Base-by-base conservation (phyloP, 2,797 vertebrate species). In the Neostethus bicornis region DNA sequence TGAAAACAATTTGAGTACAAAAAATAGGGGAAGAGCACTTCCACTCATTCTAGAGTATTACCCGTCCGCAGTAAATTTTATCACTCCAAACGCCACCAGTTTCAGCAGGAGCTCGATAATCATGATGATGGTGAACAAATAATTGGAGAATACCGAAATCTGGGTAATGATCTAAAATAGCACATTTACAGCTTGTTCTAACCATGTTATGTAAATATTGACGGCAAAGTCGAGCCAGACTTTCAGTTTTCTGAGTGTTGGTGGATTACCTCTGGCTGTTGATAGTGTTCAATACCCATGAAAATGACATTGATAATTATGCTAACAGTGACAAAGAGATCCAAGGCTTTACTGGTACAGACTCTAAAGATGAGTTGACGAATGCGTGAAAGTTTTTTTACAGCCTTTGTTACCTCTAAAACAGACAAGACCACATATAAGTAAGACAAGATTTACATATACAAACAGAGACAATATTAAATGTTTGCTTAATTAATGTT, bases 281-380 rank as follows among this genome's bases (percentile, higher is more conserved):
- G 24, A 9, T 74, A 51, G 9, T 71, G 66, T 5, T 74, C 38
- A 0, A 39, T 1, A 4, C 23, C 34, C 62, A 78, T 67, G 0
- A 67, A 1, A 4, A 61, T 1, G 0, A 67, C 31, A 8, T 23
- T 67, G 28, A 53, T 0, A 21, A 43, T 0, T 14, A 74, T 17
- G 0, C 53, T 2, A 8, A 3, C 0, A 0, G 12, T 46, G 2
- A 64, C 37, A 7, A 43, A 21, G 5, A 16, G 7, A 2, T 78
- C 63, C n/a, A 61, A 11, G 16, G 1, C 3, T 0, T 1, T 7
- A 42, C 39, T 63, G 16, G n/a, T 35, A n/a, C 39, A 57, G 16
- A 70, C 0, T 1, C 10, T 17, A 4, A 61, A 35, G 13, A 76
- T 21, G 6, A 1, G 1, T 0, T 4, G 39, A n/a, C 55, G 55